A percentile compares a stretch with the other conserved stretches of the same genome.
Evolutionary conservation across 2,888 invertebrate species (phyloP).

Genomic region (Molanna angustata): DNA sequence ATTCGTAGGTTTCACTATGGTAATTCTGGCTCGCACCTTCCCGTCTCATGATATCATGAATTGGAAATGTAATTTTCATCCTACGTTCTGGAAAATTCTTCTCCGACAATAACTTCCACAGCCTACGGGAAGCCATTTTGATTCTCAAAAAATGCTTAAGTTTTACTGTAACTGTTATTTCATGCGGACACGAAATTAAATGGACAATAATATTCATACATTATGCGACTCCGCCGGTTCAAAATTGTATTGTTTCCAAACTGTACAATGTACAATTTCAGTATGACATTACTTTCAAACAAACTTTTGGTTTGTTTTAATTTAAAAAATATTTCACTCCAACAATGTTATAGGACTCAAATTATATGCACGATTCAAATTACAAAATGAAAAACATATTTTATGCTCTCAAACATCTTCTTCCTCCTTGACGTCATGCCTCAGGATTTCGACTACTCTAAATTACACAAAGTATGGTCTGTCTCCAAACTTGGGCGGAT

Average conservation of each 20-base stretch:
- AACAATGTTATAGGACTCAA: too few relatives aligned
- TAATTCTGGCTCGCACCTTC: not conserved
- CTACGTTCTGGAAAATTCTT: slow-evolving; percentile 27
- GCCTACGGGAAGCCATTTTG: slow-evolving; percentile 8
- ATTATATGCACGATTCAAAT: too few relatives aligned
- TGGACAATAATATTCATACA: slow-evolving; percentile 21
- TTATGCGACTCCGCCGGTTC: slow-evolving; percentile 14
- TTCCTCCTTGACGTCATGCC: too few relatives aligned
- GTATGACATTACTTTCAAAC: slow-evolving; percentile 1
- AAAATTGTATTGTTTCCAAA: slow-evolving; percentile 12
- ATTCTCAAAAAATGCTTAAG: slow-evolving; percentile 20
- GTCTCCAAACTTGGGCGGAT: too few relatives aligned
- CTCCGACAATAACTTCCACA: slow-evolving; percentile 27
- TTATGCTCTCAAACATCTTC: too few relatives aligned
- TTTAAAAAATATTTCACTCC: too few relatives aligned
- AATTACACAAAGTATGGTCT: too few relatives aligned
- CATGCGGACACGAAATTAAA: slow-evolving; percentile 16
- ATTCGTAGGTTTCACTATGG: slow-evolving; percentile 1
- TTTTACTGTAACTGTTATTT: slow-evolving; percentile 21
- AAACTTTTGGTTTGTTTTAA: slow-evolving; percentile 8
- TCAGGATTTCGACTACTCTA: too few relatives aligned
- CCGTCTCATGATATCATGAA: slow-evolving; percentile 28
- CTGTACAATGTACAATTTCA: not conserved
- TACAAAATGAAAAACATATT: too few relatives aligned
- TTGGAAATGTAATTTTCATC: slow-evolving; percentile 34